phyloP scores from a whole-genome alignment of 2,888 invertebrate species.

The Cheilosia soror region DNA sequence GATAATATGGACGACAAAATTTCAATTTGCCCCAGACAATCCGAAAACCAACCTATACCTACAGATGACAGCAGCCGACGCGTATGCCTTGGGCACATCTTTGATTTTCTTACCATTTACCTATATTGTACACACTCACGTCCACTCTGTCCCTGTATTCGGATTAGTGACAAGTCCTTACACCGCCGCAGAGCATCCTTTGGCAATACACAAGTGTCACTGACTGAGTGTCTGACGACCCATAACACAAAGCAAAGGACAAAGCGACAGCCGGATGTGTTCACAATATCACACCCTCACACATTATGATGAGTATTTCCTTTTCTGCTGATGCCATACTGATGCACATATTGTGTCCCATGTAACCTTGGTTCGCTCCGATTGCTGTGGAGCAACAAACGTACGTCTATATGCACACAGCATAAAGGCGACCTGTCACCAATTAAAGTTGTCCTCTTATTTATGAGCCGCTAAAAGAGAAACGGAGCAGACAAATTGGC shows the following conservation, averaged over 20 bases:
- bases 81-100: no score
- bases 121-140: no score
- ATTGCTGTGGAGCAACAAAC: slow-evolving; percentile 29
- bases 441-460: slow-evolving; percentile 71
- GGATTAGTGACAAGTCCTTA: slow-evolving; percentile 27
- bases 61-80: no score
- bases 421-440: slow-evolving; percentile 56
- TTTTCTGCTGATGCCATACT: background rate
- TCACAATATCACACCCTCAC: slow-evolving; percentile 42
- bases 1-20: no score
- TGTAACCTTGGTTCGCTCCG: slow-evolving; percentile 44
- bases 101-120: no score
- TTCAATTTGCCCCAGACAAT: no score
- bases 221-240: slow-evolving; percentile 7
- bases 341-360: background rate
- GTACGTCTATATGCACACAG: background rate
- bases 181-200: slow-evolving; percentile 33
- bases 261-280: slow-evolving; percentile 48
- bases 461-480: slow-evolving; percentile 65
- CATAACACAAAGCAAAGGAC: slow-evolving; percentile 39
- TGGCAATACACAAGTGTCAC: slow-evolving; percentile 6
- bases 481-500: slow-evolving; percentile 74
- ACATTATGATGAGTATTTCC: background rate
- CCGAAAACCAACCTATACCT: no score
- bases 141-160: background rate